Conservation (phyloP, 2,888 invertebrate species). For the Tholera decimalis region DNA sequence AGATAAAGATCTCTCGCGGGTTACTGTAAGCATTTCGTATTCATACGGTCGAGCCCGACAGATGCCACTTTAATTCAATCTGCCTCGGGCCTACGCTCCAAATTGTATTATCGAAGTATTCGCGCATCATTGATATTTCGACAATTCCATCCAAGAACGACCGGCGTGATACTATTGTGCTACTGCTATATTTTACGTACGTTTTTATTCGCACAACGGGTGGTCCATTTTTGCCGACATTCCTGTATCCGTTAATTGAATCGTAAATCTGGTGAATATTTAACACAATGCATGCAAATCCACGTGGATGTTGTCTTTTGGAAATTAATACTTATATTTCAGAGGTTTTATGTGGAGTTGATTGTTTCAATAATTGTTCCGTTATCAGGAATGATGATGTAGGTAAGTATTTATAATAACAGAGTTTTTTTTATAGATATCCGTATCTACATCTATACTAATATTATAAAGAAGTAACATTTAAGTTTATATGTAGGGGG, state of each 20-base stretch:
- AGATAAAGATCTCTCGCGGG: conserved; percentile 89
- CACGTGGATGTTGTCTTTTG: conserved; percentile 27
- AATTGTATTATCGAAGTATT: conserved; percentile 90
- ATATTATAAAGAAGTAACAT: too few relatives aligned
- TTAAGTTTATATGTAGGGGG: too few relatives aligned
- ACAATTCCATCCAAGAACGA: conserved; percentile 83
- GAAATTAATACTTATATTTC: conserved; percentile 5
- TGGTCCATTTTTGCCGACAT: conserved; percentile 66
- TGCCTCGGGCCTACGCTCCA: conserved; percentile 89
- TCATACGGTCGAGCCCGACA: conserved; percentile 89
- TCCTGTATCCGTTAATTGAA: conserved; percentile 57
- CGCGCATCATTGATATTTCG: conserved; percentile 91
- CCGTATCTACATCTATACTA: too few relatives aligned
- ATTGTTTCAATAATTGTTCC: not conserved
- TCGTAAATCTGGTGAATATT: conserved; percentile 48
- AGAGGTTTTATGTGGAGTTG: not conserved
- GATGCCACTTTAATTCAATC: conserved; percentile 91
- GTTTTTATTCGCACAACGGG: conserved; percentile 61
- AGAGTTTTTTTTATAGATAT: too few relatives aligned
- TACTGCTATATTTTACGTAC: conserved; percentile 63
- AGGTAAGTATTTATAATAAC: too few relatives aligned
- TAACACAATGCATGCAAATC: conserved; percentile 48
- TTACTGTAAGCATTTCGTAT: conserved; percentile 89
- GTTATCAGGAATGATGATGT: not conserved
- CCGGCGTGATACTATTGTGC: conserved; percentile 70